A percentile compares a stretch with the other conserved stretches of the same genome.
Conservation (phyloP, 2,113 vertebrate genomes). For the Odobenus rosmarus region DNA sequence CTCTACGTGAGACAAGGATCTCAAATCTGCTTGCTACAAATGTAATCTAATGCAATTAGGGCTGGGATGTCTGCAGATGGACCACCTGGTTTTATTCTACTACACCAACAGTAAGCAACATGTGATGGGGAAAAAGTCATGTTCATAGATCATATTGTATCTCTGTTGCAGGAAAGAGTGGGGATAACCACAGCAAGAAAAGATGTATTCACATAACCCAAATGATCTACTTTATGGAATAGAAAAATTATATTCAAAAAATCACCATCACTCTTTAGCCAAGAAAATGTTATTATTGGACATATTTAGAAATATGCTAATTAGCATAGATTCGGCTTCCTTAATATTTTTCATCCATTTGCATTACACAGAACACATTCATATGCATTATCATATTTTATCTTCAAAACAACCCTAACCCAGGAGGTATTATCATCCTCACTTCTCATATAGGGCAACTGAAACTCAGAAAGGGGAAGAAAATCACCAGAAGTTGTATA, state of each 20-base stretch:
- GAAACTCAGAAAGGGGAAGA: background rate
- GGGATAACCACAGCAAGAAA: background rate
- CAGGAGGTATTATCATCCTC: background rate
- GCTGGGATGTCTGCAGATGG: background rate
- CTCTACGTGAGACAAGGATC: background rate
- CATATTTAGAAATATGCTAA: slow-evolving; percentile 10
- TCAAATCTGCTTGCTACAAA: background rate
- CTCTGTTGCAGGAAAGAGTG: background rate
- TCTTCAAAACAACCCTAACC: background rate
- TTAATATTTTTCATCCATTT: background rate
- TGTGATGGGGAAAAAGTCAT: background rate
- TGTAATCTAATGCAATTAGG: background rate
- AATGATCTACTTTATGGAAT: background rate
- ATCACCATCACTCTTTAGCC: background rate
- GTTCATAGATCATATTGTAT: background rate
- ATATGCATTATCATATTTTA: background rate
- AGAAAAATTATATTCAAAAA: background rate
- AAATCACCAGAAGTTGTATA: background rate
- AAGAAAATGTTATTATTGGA: background rate
- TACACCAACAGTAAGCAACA: background rate
- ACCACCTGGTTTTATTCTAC: background rate
- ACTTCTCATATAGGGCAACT: background rate
- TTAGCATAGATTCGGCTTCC: background rate
- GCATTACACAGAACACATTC: background rate
- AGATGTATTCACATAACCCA: background rate